Base-by-base conservation (phyloP, 2,888 invertebrate genomes). In the Ethmia dodecea region DNA sequence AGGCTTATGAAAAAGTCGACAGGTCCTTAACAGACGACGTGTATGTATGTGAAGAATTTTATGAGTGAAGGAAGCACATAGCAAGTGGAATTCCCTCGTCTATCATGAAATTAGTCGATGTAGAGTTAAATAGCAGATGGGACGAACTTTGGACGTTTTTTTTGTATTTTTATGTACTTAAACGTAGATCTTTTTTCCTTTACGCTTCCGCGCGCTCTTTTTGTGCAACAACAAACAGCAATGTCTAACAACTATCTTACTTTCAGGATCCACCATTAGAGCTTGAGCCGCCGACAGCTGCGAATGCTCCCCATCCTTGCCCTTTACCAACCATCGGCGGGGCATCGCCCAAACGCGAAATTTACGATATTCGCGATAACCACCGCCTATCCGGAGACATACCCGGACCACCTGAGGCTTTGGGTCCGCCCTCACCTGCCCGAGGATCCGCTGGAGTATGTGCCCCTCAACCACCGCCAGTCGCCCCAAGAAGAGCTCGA, bases 361-460 rank as follows among this genome's bases (percentile, higher is more conserved):
- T 70, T 32, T 78, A 71, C 42, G 81, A 79, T 45, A 78, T 74
- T 42, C 77, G 79, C 37, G 83, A 72, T 41, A 72, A 65, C 38
- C 50, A 73, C 27, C 69, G 86, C 52, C 60, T 84, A 42, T 64
- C 76, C 43, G 61, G 68, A 51, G 66, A 78, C 42, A 59, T 69
- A 20, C 70, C 73, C 4, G 72, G 74, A 6, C 69, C 79, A 2
- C 59, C 72, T 12, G 84, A 80, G 42, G 72, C 76, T 5, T 40
- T 72, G n/a, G 90, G 91, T 1, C 91, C 91, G 1, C 91, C 91
- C 0, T 91, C 91, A 31, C 91, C 92, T 1, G 91, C 92, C 2
- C 78, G 91, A 5, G 91, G 91, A 12, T 91, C 91, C 5, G 91
- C 90, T 3, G 91, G 90, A 1, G 89, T 89, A 48, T 91, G 90